A percentile compares a stretch with the other conserved stretches of the same genome.
These are phyloP conservation scores for Drosophila auraria DNA, from an alignment of 1,140 invertebrate genomes.

Conservation along the genomic window DNA sequence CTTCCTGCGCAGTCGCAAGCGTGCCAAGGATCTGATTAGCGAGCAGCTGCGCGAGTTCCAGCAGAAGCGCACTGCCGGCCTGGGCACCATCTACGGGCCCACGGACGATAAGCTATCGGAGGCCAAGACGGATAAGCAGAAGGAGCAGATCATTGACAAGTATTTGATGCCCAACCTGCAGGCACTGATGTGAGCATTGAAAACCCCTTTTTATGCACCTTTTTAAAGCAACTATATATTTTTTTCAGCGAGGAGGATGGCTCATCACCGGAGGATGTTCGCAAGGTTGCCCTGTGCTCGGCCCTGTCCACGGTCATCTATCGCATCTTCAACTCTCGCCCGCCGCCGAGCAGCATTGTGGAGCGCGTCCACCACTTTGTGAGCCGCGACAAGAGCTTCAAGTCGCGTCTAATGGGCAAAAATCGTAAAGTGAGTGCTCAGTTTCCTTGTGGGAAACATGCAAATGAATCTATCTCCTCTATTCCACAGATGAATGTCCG, in stretches of 20 bases:
- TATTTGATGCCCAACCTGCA: constrained; percentile 91
- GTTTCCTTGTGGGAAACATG: background rate
- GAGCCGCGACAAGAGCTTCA: constrained; percentile 93
- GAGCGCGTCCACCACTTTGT: constrained; percentile 90
- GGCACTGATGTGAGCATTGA: constrained; percentile 88
- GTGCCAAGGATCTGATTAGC: constrained; percentile 94
- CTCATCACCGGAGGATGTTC: constrained; percentile 87
- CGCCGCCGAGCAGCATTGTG: constrained; percentile 77
- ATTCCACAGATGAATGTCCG: constrained; percentile 89
- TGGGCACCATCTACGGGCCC: constrained; percentile 95
- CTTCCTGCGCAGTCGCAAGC: constrained; percentile 94
- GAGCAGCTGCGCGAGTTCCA: constrained; percentile 96
- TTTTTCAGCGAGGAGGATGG: constrained; percentile 89
- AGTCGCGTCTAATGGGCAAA: constrained; percentile 90
- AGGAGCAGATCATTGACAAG: constrained; percentile 91
- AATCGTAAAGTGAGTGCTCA: constrained; percentile 87
- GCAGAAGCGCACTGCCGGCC: constrained; percentile 94
- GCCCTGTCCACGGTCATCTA: constrained; percentile 92
- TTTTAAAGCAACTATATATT: background rate
- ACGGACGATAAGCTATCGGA: constrained; percentile 92
- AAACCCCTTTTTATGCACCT: background rate
- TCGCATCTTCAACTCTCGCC: constrained; percentile 81
- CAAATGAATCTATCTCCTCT: constrained; percentile 6
- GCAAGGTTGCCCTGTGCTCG: constrained; percentile 90
- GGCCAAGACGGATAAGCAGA: constrained; percentile 92